These are phyloP conservation scores for Stigmatopora argus DNA, from an alignment of 2,113 vertebrate genomes.

Conservation along the genomic window DNA sequence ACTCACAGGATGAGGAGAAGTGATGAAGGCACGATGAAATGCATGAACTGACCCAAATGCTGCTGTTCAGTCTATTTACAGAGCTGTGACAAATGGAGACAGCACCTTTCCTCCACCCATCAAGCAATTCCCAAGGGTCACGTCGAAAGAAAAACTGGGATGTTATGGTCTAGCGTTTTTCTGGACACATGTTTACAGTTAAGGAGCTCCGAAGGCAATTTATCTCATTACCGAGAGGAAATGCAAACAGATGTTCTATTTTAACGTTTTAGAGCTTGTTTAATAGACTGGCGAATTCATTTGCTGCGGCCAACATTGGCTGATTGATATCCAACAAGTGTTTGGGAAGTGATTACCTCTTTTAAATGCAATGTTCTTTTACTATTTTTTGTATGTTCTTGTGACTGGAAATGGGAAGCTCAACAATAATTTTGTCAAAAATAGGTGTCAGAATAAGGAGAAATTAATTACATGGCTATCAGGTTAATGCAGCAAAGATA, in stretches of 20 bases:
- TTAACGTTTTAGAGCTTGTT: conserved; percentile 57
- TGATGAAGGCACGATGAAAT: conserved; percentile 8
- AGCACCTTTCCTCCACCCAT: conserved; percentile 5
- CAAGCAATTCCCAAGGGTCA: conserved; percentile 18
- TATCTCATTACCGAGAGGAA: conserved; percentile 61
- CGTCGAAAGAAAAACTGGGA: conserved; percentile 18
- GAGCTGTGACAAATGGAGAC: conserved; percentile 42
- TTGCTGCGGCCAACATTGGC: conserved; percentile 24
- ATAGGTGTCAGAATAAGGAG: conserved; percentile 14
- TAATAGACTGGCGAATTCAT: conserved; percentile 46
- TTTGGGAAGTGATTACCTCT: conserved; percentile 49
- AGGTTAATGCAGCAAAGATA: conserved; percentile 2
- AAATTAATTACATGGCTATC: conserved; percentile 16
- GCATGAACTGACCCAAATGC: conserved; percentile 22
- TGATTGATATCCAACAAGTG: conserved; percentile 49
- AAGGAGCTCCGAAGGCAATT: conserved; percentile 43
- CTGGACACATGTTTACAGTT: conserved; percentile 58
- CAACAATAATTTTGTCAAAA: conserved; percentile 10
- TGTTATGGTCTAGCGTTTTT: conserved; percentile 31
- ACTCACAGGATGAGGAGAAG: conserved; percentile 3
- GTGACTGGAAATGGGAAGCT: conserved; percentile 11
- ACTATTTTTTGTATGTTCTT: neutral
- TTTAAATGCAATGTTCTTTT: conserved; percentile 30
- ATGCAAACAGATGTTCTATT: conserved; percentile 58
- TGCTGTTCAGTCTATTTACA: conserved; percentile 42